Conservation (phyloP, 2,113 vertebrate genomes). For the Orthonyx spaldingii region DNA sequence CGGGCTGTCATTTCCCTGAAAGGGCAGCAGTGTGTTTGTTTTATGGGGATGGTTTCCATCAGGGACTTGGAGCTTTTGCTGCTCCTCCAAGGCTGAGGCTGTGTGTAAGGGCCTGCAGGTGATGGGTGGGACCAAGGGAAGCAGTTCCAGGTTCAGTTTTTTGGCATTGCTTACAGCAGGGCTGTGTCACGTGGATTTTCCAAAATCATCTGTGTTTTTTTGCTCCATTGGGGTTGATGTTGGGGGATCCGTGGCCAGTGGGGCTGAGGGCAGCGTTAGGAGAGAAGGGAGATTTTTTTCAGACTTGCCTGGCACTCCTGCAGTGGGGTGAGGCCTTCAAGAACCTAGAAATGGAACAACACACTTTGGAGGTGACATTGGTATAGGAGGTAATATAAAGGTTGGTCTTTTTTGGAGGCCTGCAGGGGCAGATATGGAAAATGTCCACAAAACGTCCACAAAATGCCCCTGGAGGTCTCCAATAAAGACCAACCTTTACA, state of each 20-base stretch:
- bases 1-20: neutral
- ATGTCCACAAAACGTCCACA: no score
- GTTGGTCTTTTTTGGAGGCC: no score
- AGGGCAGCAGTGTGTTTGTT: neutral
- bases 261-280: neutral
- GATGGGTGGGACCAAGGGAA: neutral
- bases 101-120: neutral
- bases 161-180: neutral
- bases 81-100: neutral
- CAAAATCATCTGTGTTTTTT: neutral
- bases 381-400: no score
- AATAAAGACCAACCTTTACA: no score
- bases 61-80: neutral
- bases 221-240: neutral
- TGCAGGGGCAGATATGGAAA: no score
- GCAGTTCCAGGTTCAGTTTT: neutral
- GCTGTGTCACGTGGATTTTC: accelerated
- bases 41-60: neutral
- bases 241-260: neutral
- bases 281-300: neutral
- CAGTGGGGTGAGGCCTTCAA: no score
- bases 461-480: no score
- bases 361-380: no score
- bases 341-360: no score
- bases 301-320: neutral